These are phyloP conservation scores for Pelobates fuscus DNA, from an alignment of 2,113 vertebrate genomes.

Conservation along the genomic window DNA sequence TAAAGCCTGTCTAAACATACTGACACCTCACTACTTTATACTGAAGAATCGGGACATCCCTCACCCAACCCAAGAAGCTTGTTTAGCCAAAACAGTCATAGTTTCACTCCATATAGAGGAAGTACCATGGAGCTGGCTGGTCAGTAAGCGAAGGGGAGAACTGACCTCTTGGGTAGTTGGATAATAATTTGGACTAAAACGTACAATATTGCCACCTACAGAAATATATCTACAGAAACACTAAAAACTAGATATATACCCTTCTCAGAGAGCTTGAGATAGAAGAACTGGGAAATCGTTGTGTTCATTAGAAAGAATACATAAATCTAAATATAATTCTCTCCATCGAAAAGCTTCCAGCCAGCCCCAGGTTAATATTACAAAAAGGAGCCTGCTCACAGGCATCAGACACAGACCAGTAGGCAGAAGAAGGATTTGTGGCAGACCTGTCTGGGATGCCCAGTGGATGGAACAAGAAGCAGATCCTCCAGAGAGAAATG, in stretches of 20 bases:
- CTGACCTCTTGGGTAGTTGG: neutral
- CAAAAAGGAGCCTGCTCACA: neutral
- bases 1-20: no score
- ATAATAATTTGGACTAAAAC: no score
- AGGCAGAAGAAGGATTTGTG: slow-evolving; percentile 40
- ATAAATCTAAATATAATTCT: no score
- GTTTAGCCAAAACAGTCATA: neutral
- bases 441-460: slow-evolving; percentile 46
- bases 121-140: slow-evolving; percentile 8
- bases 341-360: neutral
- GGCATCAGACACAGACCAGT: slow-evolving; percentile 43
- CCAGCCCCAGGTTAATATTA: slow-evolving; percentile 9
- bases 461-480: slow-evolving; percentile 36
- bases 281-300: no score
- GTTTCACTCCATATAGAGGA: neutral
- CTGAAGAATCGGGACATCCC: no score
- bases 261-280: no score
- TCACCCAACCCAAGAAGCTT: no score
- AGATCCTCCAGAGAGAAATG: slow-evolving; percentile 41
- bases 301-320: no score
- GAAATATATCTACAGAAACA: no score
- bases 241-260: no score
- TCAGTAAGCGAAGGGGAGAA: neutral
- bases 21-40: no score
- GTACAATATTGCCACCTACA: no score